These are phyloP conservation scores for Micronycteris hirsuta DNA, from an alignment of 2,113 vertebrate genomes.

Conservation along the genomic window DNA sequence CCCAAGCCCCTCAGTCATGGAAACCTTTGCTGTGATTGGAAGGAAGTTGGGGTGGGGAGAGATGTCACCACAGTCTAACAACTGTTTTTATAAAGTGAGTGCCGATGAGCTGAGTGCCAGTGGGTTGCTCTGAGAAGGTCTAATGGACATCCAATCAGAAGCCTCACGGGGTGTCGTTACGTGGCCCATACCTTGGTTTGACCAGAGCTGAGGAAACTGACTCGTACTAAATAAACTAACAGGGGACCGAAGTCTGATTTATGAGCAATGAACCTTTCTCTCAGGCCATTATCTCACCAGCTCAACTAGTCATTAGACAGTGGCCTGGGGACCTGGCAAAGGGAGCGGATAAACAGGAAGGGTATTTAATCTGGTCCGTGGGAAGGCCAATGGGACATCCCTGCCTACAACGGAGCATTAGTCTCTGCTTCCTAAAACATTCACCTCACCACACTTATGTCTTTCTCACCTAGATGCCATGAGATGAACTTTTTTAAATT, in stretches of 20 bases:
- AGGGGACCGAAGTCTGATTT: background rate
- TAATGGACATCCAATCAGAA: background rate
- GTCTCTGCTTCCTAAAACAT: background rate
- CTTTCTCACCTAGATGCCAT: background rate
- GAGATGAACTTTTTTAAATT: background rate
- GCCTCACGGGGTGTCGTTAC: background rate
- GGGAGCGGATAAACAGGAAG: background rate
- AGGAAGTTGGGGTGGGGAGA: background rate
- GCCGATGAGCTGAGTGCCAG: background rate
- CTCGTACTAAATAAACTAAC: background rate
- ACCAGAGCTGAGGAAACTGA: background rate
- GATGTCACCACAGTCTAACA: background rate
- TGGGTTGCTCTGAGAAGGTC: background rate
- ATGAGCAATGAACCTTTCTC: background rate
- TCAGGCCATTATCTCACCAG: background rate
- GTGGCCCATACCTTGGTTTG: background rate
- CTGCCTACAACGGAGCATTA: background rate
- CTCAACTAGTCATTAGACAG: background rate
- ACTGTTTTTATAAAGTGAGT: background rate
- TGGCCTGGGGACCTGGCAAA: background rate
- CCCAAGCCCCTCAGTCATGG: background rate
- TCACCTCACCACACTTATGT: background rate
- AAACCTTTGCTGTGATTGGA: background rate
- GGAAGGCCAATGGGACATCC: background rate
- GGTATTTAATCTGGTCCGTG: rapidly evolving